phyloP scores from a whole-genome alignment of 2,888 invertebrate species.

The Belgica antarctica region DNA sequence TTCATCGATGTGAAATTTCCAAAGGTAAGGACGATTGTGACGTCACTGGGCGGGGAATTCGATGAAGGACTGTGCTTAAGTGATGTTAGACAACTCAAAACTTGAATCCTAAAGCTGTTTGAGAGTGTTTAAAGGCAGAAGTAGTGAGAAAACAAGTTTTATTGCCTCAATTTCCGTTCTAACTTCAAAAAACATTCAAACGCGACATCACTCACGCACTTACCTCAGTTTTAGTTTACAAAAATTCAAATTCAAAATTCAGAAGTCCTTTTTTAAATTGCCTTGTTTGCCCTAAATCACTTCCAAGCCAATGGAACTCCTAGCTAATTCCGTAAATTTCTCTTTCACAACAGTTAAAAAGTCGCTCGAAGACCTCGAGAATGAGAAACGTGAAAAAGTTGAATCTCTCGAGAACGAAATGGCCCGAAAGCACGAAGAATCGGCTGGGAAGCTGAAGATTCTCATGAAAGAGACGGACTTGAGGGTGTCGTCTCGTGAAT shows the following conservation, averaged over 20 bases:
- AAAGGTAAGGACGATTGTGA: conserved; percentile 49
- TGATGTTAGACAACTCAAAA: no score
- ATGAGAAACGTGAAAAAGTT: conserved; percentile 50
- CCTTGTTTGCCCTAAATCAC: conserved; percentile 11
- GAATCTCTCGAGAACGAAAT: conserved; percentile 50
- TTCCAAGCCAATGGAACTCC: no score
- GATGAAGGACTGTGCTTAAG: no score
- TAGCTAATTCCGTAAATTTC: not conserved
- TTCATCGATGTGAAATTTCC: conserved; percentile 52
- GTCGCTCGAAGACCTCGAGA: conserved; percentile 48
- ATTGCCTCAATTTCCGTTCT: no score
- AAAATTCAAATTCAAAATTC: conserved; percentile 22
- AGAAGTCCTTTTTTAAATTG: not conserved
- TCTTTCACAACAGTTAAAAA: conserved; percentile 12
- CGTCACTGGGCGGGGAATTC: not conserved
- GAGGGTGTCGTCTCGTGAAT: conserved; percentile 50
- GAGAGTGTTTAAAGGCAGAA: no score
- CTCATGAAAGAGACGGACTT: conserved; percentile 49
- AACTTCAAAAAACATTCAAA: not conserved
- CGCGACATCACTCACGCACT: not conserved
- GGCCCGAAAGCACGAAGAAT: conserved; percentile 49
- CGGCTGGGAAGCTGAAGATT: conserved; percentile 49
- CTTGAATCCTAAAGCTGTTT: no score
- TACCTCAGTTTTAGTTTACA: not conserved
- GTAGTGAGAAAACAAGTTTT: no score